Base-by-base conservation (phyloP, 2,797 vertebrate species). In the Echeneis naucrates region DNA sequence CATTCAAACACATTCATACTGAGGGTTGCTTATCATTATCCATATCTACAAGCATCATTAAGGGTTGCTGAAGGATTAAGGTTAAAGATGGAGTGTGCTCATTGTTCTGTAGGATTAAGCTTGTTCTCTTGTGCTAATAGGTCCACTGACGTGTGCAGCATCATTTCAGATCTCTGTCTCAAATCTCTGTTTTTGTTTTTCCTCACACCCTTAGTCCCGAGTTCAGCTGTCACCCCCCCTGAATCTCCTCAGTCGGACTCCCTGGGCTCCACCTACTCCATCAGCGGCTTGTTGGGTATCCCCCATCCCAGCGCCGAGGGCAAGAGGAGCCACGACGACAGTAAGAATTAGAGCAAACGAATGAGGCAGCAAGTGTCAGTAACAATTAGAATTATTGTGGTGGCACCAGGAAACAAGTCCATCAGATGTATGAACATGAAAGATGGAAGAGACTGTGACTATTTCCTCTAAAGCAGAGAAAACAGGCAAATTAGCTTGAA, bases 321-420 rank as follows among this genome's bases (percentile, higher is more conserved):
- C 88, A 98, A 97, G 93, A 95, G 96, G 86, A 96, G 94, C 80
- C 95, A 96, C n/a, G 95, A 96, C 10, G 96, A 97, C 93, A 96
- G 97, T 98, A 92, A 96, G 96, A 89, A 45, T 73, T 23, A 57
- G 4, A 72, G 66, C 56, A 65, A 27, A 59, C 19, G 13, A 33
- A 53, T 8, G 19, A 47, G 23, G 66, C 9, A 7, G 33, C 30
- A 30, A 26, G 16, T n/a, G 47, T 13, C 14, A 30, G 42, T 23
- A 23, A 27, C 1, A 38, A 19, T 57, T 60, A n/a, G 52, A 37
- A 60, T 64, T 32, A 14, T 23, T 70, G 47, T 45, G 21, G 24
- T 1, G 16, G 32, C 2, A 0, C 19, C 30, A 12, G 32, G 38
- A 44, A 33, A 26, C 5, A 32, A 8, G 30, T 40, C 32, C 8